Base-by-base conservation (phyloP, 2,888 invertebrate species). In the Mythimna lalbum region DNA sequence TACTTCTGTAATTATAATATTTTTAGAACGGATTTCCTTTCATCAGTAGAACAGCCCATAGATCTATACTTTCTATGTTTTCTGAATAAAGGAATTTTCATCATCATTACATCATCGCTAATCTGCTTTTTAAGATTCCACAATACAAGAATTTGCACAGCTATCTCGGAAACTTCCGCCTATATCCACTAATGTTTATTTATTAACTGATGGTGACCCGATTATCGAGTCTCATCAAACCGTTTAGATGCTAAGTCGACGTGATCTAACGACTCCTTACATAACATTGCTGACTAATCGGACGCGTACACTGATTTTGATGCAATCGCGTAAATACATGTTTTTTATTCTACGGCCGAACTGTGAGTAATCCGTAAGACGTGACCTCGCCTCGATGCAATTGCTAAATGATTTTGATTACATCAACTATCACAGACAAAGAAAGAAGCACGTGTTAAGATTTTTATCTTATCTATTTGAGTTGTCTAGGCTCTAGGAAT, bases 221-320 rank as follows among this genome's bases (percentile, higher is more conserved):
- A 67, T 64, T 72, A 74, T 27, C 69, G 43, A 76, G 69, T 76
- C 71, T 59, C 64, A 63, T 77, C 68, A 65, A 61, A 71, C 36
- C 33, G 62, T 81, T 76, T 67, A 62, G 70, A 82, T 77, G 82
- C 69, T 63, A 82, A 79, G 21, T 52, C 49, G 59, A 63, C 33
- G 50, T 66, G 72, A 72, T 50, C 60, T 59, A 53, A 68, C 23
- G 62, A 55, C 36, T 63, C 59, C 69, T 83, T 79, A 74, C 82
- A 73, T 84, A 79, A 82, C 50, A 67, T 50, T 59, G 52, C 57
- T 83, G 77, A 84, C 69, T 77, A 77, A 82, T 71, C 63, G 56
- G 36, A 50, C 55, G 43, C 53, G 68, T 79, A 55, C 31, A 60
- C 55, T 69, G 74, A 62, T 73, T 72, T 84, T 55, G 69, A 82